Percentiles rank a stretch among this genome's conserved stretches.
Evolutionary conservation across 1,140 invertebrate species (phyloP).

Genomic region (Ostrea edulis): DNA sequence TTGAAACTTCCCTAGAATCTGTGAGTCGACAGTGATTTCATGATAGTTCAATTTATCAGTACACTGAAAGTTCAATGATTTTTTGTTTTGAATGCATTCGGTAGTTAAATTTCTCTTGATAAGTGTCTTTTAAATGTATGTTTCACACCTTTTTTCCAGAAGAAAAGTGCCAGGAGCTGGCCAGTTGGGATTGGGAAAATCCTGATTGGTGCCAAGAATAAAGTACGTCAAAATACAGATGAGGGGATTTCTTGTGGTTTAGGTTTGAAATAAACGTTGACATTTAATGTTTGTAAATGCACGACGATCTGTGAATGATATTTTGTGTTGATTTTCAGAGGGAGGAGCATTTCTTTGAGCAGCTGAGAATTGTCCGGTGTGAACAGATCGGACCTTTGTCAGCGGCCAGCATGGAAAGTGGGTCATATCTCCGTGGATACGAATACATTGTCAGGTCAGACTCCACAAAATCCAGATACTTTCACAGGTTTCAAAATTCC

Average conservation of each 20-base stretch:
- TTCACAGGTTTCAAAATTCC: too few species aligned
- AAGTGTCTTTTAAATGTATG: too few species aligned
- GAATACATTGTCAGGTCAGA: slow-evolving; percentile 86
- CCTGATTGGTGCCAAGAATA: slow-evolving; percentile 81
- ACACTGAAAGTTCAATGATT: too few species aligned
- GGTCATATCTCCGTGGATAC: slow-evolving; percentile 91
- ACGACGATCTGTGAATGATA: too few species aligned
- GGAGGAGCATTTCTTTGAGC: slow-evolving; percentile 66
- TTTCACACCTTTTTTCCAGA: slow-evolving; percentile 53
- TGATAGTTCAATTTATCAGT: too few species aligned
- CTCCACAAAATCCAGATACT: background rate
- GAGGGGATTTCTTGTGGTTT: too few species aligned
- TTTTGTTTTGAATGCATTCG: too few species aligned
- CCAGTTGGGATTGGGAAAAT: slow-evolving; percentile 84
- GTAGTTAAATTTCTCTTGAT: too few species aligned
- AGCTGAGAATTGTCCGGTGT: slow-evolving; percentile 71
- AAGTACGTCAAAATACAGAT: slow-evolving; percentile 57
- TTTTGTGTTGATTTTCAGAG: slow-evolving; percentile 63
- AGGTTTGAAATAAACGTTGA: too few species aligned
- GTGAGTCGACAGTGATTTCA: background rate
- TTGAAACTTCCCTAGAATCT: slow-evolving; percentile 64
- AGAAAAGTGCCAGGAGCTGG: slow-evolving; percentile 79
- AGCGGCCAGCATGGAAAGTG: slow-evolving; percentile 82
- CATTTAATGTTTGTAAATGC: too few species aligned
- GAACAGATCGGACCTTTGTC: slow-evolving; percentile 85